phyloP scores from a whole-genome alignment of 2,797 vertebrate species.

The Pangasius krempfi region DNA sequence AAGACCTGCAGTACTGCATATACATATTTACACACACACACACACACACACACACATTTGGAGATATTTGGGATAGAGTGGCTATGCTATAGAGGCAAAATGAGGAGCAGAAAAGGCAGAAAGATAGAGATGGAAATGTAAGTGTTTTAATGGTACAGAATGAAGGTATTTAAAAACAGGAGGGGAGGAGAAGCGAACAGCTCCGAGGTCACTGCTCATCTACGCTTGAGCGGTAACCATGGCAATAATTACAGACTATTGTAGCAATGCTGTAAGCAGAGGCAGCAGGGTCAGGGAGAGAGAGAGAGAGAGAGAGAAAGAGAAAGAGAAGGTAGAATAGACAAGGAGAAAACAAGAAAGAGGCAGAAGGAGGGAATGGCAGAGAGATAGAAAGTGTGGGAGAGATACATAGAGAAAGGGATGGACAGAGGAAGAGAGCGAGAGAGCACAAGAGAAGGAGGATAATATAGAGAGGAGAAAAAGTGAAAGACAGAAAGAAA shows the following conservation, averaged over 20 bases:
- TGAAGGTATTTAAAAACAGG: conserved; percentile 41
- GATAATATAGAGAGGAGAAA: not conserved
- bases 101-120: not conserved
- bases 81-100: not conserved
- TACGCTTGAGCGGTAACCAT: conserved; percentile 57
- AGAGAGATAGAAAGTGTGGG: not conserved
- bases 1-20: conserved; percentile 10
- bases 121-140: not conserved
- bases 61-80: not conserved
- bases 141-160: conserved; percentile 23
- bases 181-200: conserved; percentile 17
- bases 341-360: not conserved
- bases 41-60: not conserved
- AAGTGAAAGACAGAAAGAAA: not conserved
- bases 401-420: not conserved
- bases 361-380: not conserved
- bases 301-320: conserved; percentile 13
- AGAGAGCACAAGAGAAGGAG: not conserved
- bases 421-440: not conserved
- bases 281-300: conserved; percentile 43
- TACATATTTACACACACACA: not conserved
- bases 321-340: not conserved
- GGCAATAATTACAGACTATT: conserved; percentile 60
- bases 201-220: conserved; percentile 42
- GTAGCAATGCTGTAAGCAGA: conserved; percentile 52